Percentiles rank a stretch among this genome's conserved stretches.
These are phyloP conservation scores for Molorchus minor DNA, from an alignment of 2,888 invertebrate species.

Conservation along the genomic window DNA sequence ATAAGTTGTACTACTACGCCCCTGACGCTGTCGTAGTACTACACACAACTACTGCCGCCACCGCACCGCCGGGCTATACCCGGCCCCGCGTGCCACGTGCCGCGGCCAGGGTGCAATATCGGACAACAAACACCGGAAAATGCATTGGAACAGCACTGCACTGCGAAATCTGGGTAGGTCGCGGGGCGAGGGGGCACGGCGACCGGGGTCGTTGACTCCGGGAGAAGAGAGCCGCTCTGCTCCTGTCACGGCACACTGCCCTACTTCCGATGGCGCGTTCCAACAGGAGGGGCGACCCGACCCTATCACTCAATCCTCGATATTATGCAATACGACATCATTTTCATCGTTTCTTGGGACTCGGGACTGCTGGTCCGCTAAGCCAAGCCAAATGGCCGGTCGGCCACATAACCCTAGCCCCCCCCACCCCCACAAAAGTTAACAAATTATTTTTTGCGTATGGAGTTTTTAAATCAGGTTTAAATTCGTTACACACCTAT, in stretches of 20 bases:
- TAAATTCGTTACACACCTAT: slow-evolving; percentile 1
- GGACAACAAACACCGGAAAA: slow-evolving; percentile 16
- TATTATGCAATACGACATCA: slow-evolving; percentile 36
- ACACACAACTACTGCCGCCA: slow-evolving; percentile 28
- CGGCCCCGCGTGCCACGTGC: slow-evolving; percentile 5
- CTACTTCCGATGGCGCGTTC: slow-evolving; percentile 53
- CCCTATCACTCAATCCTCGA: slow-evolving; percentile 41
- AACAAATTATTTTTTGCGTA: slow-evolving; percentile 7
- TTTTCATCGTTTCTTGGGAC: slow-evolving; percentile 9
- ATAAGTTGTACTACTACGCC: slow-evolving; percentile 35
- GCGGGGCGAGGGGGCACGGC: slow-evolving; percentile 43
- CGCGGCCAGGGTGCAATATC: slow-evolving; percentile 12
- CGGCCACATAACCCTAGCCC: slow-evolving; percentile 19
- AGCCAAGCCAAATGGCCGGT: neutral
- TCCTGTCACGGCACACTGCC: slow-evolving; percentile 57
- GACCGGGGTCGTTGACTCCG: slow-evolving; percentile 42
- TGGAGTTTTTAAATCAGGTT: slow-evolving; percentile 12
- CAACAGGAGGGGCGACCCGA: slow-evolving; percentile 46
- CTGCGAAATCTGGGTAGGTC: slow-evolving; percentile 45
- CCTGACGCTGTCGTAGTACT: slow-evolving; percentile 33
- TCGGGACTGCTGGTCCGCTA: slow-evolving; percentile 15
- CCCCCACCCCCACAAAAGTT: slow-evolving; percentile 8
- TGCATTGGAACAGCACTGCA: slow-evolving; percentile 42
- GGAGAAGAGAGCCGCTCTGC: slow-evolving; percentile 42
- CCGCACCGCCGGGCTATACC: slow-evolving; percentile 20